These are phyloP conservation scores for Isurus oxyrinchus DNA, from an alignment of 2,113 vertebrate species.

Conservation along the genomic window DNA sequence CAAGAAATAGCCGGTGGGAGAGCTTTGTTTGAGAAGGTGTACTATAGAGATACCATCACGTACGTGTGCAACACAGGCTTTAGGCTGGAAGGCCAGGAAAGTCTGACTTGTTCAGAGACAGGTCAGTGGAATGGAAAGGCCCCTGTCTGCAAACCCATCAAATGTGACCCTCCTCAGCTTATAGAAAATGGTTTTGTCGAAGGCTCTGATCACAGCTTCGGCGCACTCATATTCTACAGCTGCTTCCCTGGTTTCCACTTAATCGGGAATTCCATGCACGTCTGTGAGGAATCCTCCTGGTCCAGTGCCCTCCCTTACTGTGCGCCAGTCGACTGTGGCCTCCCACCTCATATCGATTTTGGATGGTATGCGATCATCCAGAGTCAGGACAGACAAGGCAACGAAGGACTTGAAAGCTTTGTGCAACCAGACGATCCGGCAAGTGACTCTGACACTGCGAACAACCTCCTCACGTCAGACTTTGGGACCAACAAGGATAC, in stretches of 20 bases:
- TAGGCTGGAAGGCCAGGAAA: slow-evolving; percentile 71
- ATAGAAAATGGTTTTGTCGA: slow-evolving; percentile 93
- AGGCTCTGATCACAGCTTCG: slow-evolving; percentile 86
- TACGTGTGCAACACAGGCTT: slow-evolving; percentile 84
- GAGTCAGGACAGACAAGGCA: slow-evolving; percentile 37
- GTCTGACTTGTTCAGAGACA: slow-evolving; percentile 70
- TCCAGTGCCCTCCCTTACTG: slow-evolving; percentile 76
- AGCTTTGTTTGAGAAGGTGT: slow-evolving; percentile 66
- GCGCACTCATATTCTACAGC: slow-evolving; percentile 95
- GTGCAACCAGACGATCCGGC: background rate
- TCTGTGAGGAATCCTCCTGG: slow-evolving; percentile 87
- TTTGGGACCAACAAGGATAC: background rate
- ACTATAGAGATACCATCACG: slow-evolving; percentile 71
- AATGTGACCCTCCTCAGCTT: slow-evolving; percentile 75
- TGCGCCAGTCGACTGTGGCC: slow-evolving; percentile 78
- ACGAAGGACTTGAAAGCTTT: background rate
- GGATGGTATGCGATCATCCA: slow-evolving; percentile 70
- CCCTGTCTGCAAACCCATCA: slow-evolving; percentile 74
- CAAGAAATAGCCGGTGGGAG: slow-evolving; percentile 72
- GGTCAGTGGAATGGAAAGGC: slow-evolving; percentile 71
- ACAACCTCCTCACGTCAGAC: background rate
- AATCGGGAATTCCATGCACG: slow-evolving; percentile 78
- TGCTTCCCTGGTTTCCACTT: slow-evolving; percentile 91
- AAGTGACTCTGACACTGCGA: background rate
- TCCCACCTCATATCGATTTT: slow-evolving; percentile 94